Evolutionary conservation across 2,888 invertebrate species (phyloP), one percentile per base, ranked within the genome.

Genomic region (Amphipoea lucens): DNA sequence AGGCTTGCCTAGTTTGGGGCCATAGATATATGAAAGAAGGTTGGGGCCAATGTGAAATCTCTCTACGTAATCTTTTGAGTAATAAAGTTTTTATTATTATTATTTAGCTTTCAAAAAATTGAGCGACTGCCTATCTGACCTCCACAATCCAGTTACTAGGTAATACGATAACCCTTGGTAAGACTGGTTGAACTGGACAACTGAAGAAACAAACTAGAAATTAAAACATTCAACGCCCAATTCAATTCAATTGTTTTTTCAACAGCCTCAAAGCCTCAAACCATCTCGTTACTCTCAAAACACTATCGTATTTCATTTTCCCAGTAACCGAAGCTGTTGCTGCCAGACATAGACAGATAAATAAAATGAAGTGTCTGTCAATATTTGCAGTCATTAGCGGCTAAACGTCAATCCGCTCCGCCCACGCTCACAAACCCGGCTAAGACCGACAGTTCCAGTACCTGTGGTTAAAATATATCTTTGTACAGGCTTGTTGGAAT

Each of bases 371-470:
- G 66, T 69, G 78, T 74, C 62, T 62, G 82, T 76, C 76, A 82
- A 80, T 81, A 86, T 88, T 84, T 81, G 82, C 74, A 67, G 78
- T 88, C 87, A 87, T 88, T 88, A 88, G 79, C 71, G 67, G 74
- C 40, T 66, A 76, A 73, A 72, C 79, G 79, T 80, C 78, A 82
- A 82, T 81, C 71, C 85, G 40, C 69, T n/a, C 62, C 82, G 54
- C 88, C 88, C 66, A 87, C 88, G 81, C 72, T 36, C 57, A 23
- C 1, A 48, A 77, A 74, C 79, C 67, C 65, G 82, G 9, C 20
- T 29, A n/a, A 57, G 54, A 51, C 54, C 23, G 36, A 42, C 40
- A 77, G 70, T 70, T 60, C 51, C 20, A 65, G 76, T 82, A 60
- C 76, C 23, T 29, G 60, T 51, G 20, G 11, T 12, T 70, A 23